Base-by-base conservation (phyloP, 2,888 invertebrate genomes). In the Gortyna flavago region DNA sequence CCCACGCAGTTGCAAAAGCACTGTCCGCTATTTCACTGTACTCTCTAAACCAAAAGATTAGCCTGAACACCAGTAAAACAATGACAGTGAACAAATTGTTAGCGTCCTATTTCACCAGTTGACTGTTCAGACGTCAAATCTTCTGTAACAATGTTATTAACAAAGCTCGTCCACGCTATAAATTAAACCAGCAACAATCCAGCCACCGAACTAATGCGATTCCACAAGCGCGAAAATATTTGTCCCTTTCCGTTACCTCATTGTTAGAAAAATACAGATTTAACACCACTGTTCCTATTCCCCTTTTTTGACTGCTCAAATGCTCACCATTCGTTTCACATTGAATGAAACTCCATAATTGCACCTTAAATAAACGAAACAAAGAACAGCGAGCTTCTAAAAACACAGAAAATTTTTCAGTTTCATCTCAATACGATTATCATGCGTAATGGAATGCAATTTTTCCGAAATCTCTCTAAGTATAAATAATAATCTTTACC, bases 101-200 rank as follows among this genome's bases (percentile, higher is more conserved):
- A 75, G 72, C 65, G n/a, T 80, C 64, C 83, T 77, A 87, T 87
- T 87, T 71, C 71, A 80, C 59, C 25, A 79, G 70, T 74, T 74
- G 70, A 84, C 68, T 71, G 65, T 78, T 73, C 78, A 75, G 41
- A 81, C 77, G 62, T 83, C 75, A 82, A 83, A 88, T 85, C 72
- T 83, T 79, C 81, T 72, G 68, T 83, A 80, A 84, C 83, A 74
- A 81, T 77, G 72, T 86, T 84, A 83, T 80, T 80, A 89, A 85
- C 85, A 81, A 69, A 67, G 64, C 61, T 57, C 75, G 77, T 73
- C 70, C 65, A 69, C n/a, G 76, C 84, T 69, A 86, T 89, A 88
- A 87, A 88, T 89, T 80, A 68, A 81, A 76, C 77, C 79, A 84
- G 59, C 61, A 75, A 75, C 81, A 83, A 86, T 83, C 73, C 79